phyloP scores from a whole-genome alignment of 37 sponge, comb jelly and placozoan genomes.

The Beroe forskalii region DNA sequence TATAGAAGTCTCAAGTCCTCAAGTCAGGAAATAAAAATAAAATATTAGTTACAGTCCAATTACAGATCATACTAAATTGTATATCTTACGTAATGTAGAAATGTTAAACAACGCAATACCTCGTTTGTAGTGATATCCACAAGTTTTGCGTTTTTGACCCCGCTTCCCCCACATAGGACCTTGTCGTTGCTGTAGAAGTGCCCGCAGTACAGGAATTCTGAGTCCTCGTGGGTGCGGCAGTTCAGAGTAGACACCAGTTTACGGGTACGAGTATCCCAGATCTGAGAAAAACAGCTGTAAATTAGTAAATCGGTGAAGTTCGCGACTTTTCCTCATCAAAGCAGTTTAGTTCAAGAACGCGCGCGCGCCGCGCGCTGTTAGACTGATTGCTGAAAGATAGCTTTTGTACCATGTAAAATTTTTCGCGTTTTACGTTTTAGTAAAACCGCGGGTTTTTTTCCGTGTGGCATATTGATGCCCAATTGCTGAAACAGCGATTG shows the following conservation, averaged over 20 bases:
- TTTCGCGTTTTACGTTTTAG: neutral
- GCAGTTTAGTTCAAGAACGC: too few relatives aligned
- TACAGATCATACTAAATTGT: too few relatives aligned
- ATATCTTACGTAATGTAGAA: too few relatives aligned
- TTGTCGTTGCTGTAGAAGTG: slow-evolving; percentile 16
- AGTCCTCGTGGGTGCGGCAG: neutral
- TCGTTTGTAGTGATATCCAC: neutral
- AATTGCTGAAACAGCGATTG: too few relatives aligned
- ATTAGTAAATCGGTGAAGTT: too few relatives aligned
- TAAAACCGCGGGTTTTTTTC: too few relatives aligned
- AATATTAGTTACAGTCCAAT: too few relatives aligned
- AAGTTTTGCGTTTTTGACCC: slow-evolving; percentile 19
- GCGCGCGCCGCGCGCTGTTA: neutral
- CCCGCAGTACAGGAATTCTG: slow-evolving; percentile 24
- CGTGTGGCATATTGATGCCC: too few relatives aligned
- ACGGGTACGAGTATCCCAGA: neutral
- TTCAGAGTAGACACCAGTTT: slow-evolving; percentile 30
- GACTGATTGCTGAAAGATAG: slow-evolving; percentile 8
- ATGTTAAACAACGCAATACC: neutral
- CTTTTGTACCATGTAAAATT: neutral
- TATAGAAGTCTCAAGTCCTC: too few relatives aligned
- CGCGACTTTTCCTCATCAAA: too few relatives aligned
- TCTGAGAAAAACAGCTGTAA: too few relatives aligned
- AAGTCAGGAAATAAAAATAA: too few relatives aligned
- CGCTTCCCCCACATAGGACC: neutral